Conservation (phyloP, 2,797 vertebrate species). For the Gallirallus australis region DNA sequence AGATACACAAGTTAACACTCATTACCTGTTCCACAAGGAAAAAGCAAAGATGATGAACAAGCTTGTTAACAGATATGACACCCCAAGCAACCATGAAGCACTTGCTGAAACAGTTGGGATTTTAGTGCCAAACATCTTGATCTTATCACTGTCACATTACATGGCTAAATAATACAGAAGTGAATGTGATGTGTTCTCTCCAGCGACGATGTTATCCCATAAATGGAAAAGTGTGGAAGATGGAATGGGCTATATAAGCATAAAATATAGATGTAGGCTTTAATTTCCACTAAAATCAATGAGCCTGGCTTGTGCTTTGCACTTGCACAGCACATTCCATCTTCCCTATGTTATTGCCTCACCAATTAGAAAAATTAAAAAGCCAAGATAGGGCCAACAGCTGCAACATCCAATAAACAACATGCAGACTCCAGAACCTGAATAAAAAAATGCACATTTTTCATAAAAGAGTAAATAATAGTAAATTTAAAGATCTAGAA, state of each 20-base stretch:
- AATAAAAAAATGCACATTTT: not conserved
- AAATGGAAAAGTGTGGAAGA: slow-evolving; percentile 61
- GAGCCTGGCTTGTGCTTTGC: slow-evolving; percentile 5
- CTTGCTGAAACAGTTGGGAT: slow-evolving; percentile 47
- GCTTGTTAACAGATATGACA: slow-evolving; percentile 46
- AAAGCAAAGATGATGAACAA: slow-evolving; percentile 44
- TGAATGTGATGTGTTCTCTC: slow-evolving; percentile 41
- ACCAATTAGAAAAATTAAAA: slow-evolving; percentile 66
- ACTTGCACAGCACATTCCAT: slow-evolving; percentile 6
- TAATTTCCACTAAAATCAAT: slow-evolving; percentile 54
- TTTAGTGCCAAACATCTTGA: slow-evolving; percentile 69
- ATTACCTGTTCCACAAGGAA: slow-evolving; percentile 25
- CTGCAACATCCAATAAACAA: not conserved
- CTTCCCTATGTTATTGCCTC: not conserved
- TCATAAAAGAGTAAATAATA: not conserved
- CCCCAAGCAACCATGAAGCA: slow-evolving; percentile 50
- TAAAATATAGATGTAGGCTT: slow-evolving; percentile 45
- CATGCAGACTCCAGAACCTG: not conserved
- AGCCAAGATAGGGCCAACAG: not conserved
- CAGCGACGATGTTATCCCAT: slow-evolving; percentile 35
- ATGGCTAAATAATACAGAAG: slow-evolving; percentile 54
- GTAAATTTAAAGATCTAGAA: not conserved
- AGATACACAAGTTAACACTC: slow-evolving; percentile 11
- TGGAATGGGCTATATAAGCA: slow-evolving; percentile 51
- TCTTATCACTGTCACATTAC: slow-evolving; percentile 53